These are phyloP conservation scores for Acanthisitta chloris DNA, from an alignment of 2,113 vertebrate species.

Conservation along the genomic window DNA sequence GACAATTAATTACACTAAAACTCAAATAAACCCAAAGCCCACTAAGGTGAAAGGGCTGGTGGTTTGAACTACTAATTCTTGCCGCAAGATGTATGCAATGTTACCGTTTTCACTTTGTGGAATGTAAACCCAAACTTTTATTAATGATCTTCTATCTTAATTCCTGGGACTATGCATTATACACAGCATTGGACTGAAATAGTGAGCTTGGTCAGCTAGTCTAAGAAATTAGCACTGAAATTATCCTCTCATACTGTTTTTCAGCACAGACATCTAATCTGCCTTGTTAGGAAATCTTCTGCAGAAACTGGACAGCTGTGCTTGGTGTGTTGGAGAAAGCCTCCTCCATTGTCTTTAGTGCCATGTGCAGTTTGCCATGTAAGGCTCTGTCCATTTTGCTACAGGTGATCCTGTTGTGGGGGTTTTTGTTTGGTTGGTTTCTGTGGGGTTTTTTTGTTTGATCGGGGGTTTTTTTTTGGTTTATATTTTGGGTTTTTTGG, in stretches of 20 bases:
- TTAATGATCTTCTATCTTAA: neutral
- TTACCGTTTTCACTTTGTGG: neutral
- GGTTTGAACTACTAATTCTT: neutral
- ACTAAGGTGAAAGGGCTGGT: neutral
- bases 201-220: neutral
- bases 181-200: neutral
- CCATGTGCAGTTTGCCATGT: accelerated
- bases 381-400: neutral
- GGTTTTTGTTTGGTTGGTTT: neutral
- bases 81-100: neutral
- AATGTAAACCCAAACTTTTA: neutral
- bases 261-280: neutral
- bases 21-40: neutral
- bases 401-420: neutral
- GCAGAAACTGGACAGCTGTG: neutral
- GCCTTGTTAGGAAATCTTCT: neutral
- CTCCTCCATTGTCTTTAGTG: neutral
- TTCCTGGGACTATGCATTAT: neutral
- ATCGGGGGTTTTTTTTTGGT: neutral
- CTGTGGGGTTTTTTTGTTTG: neutral
- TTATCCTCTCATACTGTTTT: neutral
- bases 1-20: neutral
- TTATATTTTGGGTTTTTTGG: neutral
- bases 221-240: neutral
- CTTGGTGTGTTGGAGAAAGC: neutral